Conservation (phyloP, 1,140 invertebrate species). For the Drosophila quadrilineata region DNA sequence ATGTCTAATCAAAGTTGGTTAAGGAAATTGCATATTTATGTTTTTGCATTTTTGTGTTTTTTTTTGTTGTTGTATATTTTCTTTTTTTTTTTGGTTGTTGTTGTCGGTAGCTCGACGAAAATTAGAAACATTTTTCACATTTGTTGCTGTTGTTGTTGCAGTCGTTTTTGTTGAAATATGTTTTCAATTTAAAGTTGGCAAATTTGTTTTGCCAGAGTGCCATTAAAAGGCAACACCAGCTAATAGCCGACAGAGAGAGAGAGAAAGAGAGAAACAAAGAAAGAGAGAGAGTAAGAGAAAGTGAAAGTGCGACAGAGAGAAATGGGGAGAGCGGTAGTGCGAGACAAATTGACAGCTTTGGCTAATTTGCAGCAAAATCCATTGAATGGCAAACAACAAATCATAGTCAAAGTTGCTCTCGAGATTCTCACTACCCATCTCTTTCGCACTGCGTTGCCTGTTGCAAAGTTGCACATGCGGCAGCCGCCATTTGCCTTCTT, state of each 20-base stretch:
- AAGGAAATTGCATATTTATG: conserved; percentile 75
- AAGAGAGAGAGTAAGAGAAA: not conserved
- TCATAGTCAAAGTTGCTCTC: too few species aligned
- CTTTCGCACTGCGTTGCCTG: too few species aligned
- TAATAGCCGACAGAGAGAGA: conserved; percentile 25
- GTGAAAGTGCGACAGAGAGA: not conserved
- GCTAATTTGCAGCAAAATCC: conserved; percentile 9
- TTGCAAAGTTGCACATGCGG: too few species aligned
- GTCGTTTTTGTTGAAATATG: conserved; percentile 60
- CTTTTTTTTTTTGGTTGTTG: too few species aligned
- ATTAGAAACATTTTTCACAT: conserved; percentile 52
- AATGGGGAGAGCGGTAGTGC: not conserved
- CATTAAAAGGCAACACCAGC: conserved; percentile 40
- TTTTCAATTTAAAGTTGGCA: conserved; percentile 71
- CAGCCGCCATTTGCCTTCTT: too few species aligned
- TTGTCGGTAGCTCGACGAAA: conserved; percentile 34
- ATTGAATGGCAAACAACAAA: conserved; percentile 7
- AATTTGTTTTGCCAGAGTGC: conserved; percentile 47
- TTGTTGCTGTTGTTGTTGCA: conserved; percentile 15
- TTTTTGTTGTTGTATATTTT: too few species aligned
- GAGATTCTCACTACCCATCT: too few species aligned
- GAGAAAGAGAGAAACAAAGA: not conserved
- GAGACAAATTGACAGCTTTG: conserved; percentile 25
- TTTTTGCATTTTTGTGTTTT: conserved; percentile 54
- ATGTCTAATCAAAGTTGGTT: conserved; percentile 31